A percentile compares a stretch with the other conserved stretches of the same genome.
Conservation (phyloP, 2,113 vertebrate genomes). For the Grus americana region DNA sequence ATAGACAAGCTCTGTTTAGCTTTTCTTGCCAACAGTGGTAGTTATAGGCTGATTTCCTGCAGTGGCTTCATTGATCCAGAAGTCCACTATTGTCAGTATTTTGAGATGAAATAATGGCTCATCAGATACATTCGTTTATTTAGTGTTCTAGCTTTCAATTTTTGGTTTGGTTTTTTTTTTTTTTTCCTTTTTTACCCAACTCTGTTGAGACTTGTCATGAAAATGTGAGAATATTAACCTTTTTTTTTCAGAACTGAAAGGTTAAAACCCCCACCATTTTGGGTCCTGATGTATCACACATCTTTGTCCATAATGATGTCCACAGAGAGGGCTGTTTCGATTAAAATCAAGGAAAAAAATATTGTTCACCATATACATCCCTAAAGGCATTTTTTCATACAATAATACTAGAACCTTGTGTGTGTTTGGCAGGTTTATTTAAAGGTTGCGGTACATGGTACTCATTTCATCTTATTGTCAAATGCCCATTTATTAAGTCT, state of each 20-base stretch:
- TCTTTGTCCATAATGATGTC: not conserved
- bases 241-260: not conserved
- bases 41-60: not conserved
- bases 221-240: not conserved
- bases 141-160: not conserved
- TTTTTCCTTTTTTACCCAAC: not conserved
- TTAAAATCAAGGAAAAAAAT: not conserved
- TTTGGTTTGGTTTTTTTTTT: not conserved
- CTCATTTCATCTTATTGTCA: not conserved
- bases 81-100: not conserved
- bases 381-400: not conserved
- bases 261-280: not conserved
- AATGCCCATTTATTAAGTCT: not conserved
- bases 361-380: not conserved
- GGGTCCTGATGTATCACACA: not conserved
- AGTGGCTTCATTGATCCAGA: not conserved
- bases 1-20: not conserved
- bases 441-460: not conserved
- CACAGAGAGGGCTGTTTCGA: not conserved
- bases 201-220: not conserved
- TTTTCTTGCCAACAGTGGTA: not conserved
- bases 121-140: not conserved
- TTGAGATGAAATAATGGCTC: not conserved
- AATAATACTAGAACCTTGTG: not conserved
- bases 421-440: not conserved